Percentiles rank a stretch among this genome's conserved stretches.
These are phyloP conservation scores for Neopelma chrysocephalum DNA, from an alignment of 2,797 vertebrate genomes.

Conservation along the genomic window DNA sequence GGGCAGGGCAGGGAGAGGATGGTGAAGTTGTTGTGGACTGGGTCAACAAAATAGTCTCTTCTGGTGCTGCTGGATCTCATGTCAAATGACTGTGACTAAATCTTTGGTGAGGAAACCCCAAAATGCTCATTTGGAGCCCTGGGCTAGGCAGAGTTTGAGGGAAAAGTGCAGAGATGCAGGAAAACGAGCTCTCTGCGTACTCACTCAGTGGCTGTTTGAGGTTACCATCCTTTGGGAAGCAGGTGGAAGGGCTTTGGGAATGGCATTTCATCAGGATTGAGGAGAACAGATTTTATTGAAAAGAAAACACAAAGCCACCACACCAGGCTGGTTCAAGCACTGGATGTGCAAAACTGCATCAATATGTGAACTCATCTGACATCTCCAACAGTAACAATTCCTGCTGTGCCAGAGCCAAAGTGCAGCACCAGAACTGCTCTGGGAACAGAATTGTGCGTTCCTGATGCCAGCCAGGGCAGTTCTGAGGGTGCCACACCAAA, in stretches of 20 bases:
- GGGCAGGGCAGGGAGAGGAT: neutral
- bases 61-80: neutral
- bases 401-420: neutral
- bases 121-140: neutral
- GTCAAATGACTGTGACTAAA: neutral
- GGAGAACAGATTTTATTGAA: neutral
- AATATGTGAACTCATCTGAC: neutral
- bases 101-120: neutral
- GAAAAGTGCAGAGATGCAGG: accelerated
- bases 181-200: neutral
- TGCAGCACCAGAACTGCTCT: neutral
- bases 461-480: neutral
- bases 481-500: neutral
- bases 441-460: neutral
- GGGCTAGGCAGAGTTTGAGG: neutral
- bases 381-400: neutral
- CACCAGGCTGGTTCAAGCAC: neutral
- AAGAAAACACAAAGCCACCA: neutral
- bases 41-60: neutral
- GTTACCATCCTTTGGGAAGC: neutral
- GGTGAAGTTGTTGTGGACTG: neutral
- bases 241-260: neutral
- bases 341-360: neutral
- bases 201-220: neutral
- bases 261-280: neutral